A percentile compares a stretch with the other conserved stretches of the same genome.
Evolutionary conservation across 2,888 invertebrate species (phyloP).

Genomic region (Gastracanthus pulcherrimus): DNA sequence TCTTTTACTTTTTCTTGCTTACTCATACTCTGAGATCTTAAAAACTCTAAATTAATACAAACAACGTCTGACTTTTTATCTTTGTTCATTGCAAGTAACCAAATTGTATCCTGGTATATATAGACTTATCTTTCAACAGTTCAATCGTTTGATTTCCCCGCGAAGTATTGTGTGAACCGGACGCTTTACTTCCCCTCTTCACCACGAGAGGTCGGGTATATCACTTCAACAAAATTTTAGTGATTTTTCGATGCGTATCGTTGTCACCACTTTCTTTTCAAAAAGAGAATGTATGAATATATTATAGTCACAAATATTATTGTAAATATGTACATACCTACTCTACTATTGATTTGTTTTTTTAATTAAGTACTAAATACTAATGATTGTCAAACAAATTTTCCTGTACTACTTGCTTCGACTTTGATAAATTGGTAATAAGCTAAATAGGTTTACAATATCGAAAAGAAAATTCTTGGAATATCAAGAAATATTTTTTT

Average conservation of each 20-base stretch:
- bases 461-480: too few species aligned
- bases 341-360: too few species aligned
- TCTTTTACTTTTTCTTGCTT: conserved; percentile 57
- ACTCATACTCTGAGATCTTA: not conserved
- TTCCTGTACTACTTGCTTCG: too few species aligned
- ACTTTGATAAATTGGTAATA: too few species aligned
- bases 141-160: conserved; percentile 38
- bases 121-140: not conserved
- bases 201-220: conserved; percentile 16
- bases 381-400: too few species aligned
- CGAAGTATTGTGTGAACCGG: conserved; percentile 16
- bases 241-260: conserved; percentile 12
- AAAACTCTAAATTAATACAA: conserved; percentile 36
- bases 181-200: not conserved
- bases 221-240: not conserved
- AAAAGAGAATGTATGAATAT: not conserved
- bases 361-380: too few species aligned
- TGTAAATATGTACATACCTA: too few species aligned
- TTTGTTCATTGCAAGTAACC: not conserved
- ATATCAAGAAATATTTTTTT: too few species aligned
- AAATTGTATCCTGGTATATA: not conserved
- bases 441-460: too few species aligned
- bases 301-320: not conserved
- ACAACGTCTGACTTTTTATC: not conserved
- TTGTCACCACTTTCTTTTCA: conserved; percentile 11